Conservation (phyloP, 2,113 vertebrate genomes). For the Scomber japonicus region DNA sequence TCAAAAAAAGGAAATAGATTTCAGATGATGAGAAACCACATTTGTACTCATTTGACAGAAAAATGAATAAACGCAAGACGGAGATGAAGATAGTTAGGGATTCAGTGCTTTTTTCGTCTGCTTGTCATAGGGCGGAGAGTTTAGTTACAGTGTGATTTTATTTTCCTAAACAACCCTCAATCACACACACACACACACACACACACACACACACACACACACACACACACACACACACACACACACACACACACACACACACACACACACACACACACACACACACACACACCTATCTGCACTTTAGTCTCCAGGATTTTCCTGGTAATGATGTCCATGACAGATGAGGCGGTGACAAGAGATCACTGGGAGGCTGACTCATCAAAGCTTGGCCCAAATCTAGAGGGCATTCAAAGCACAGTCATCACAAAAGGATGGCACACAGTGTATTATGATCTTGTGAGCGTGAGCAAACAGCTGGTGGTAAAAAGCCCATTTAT, state of each 20-base stretch:
- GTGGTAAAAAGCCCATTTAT: background rate
- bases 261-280: too few relatives aligned
- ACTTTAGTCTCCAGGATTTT: constrained; percentile 49
- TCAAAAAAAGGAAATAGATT: constrained; percentile 6
- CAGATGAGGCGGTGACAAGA: constrained; percentile 65
- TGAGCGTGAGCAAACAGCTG: constrained; percentile 27
- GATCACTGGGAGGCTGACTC: constrained; percentile 77
- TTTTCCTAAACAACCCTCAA: constrained; percentile 39
- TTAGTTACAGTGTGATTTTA: constrained; percentile 51
- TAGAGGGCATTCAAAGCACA: constrained; percentile 71
- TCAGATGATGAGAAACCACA: background rate
- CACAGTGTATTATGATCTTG: constrained; percentile 46
- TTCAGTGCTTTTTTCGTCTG: background rate
- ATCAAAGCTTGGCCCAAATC: constrained; percentile 75
- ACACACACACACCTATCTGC: constrained; percentile 19
- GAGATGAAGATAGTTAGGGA: background rate
- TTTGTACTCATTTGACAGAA: background rate
- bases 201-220: background rate
- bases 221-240: constrained; percentile 15
- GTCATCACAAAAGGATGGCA: constrained; percentile 63
- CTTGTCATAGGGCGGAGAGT: background rate
- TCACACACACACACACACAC: constrained; percentile 20
- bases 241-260: too few relatives aligned
- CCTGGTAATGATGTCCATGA: constrained; percentile 56
- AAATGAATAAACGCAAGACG: background rate